phyloP scores from a whole-genome alignment of 1,140 invertebrate genomes.

The Drosophila trapezifrons region DNA sequence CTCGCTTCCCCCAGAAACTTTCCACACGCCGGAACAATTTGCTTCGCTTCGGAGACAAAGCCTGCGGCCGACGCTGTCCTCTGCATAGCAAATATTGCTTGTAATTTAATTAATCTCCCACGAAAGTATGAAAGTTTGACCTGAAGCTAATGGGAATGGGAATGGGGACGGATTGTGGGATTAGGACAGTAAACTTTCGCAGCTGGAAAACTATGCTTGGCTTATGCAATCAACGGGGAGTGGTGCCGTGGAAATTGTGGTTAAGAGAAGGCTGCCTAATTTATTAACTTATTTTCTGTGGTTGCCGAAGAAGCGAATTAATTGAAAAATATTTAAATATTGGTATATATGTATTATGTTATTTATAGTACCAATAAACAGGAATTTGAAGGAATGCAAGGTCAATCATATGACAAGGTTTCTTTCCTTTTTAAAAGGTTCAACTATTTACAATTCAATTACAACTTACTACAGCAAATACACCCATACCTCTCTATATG shows the following conservation, averaged over 20 bases:
- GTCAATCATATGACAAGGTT: no score
- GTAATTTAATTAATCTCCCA: constrained; percentile 75
- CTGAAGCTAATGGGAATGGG: constrained; percentile 15
- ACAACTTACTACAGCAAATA: no score
- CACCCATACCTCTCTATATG: no score
- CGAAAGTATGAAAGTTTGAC: constrained; percentile 48
- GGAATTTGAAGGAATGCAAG: no score
- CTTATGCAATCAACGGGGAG: constrained; percentile 10
- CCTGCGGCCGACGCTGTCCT: constrained; percentile 32
- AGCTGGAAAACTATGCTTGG: constrained; percentile 4
- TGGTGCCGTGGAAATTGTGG: not conserved
- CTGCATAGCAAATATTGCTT: constrained; percentile 53
- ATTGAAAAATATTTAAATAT: no score
- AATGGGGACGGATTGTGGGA: constrained; percentile 9
- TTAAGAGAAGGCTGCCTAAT: not conserved
- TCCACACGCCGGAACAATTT: constrained; percentile 51
- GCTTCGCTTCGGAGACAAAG: constrained; percentile 41
- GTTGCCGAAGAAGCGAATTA: not conserved
- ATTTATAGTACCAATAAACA: not conserved
- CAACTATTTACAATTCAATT: no score
- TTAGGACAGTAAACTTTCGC: constrained; percentile 17
- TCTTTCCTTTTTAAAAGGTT: no score
- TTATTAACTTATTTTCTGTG: not conserved
- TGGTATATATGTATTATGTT: no score
- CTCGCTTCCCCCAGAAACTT: constrained; percentile 10